Percentiles rank a stretch among this genome's conserved stretches.
phyloP scores from a whole-genome alignment of 2,888 invertebrate species.

The Crepidodera aurea region DNA sequence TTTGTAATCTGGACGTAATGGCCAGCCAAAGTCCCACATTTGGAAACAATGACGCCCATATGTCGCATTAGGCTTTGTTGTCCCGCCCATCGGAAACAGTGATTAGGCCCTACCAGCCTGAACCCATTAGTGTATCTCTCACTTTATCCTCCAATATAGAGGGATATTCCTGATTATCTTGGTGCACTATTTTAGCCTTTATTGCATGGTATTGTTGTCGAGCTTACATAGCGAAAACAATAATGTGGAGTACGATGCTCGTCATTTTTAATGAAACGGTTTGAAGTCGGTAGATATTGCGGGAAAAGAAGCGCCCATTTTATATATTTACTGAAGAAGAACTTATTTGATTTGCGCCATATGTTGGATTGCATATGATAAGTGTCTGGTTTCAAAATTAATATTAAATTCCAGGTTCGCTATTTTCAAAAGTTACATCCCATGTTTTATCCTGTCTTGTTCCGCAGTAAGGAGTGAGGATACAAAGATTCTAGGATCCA shows the following conservation, averaged over 20 bases:
- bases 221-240: neutral
- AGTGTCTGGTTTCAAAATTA: too few species aligned
- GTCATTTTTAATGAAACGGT: neutral
- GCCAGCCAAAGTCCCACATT: constrained; percentile 48
- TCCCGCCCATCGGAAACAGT: constrained; percentile 39
- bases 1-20: constrained; percentile 52
- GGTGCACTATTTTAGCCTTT: constrained; percentile 52
- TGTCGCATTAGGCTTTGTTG: constrained; percentile 54
- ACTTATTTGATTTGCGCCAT: too few species aligned
- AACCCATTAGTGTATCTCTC: constrained; percentile 51
- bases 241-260: too few species aligned
- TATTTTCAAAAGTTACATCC: too few species aligned
- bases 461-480: too few species aligned
- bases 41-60: constrained; percentile 53
- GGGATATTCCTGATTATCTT: constrained; percentile 47
- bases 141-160: constrained; percentile 49
- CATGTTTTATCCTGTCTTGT: too few species aligned
- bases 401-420: too few species aligned
- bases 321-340: too few species aligned
- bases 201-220: constrained; percentile 27
- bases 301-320: too few species aligned
- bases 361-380: too few species aligned
- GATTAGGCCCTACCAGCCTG: constrained; percentile 47
- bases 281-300: too few species aligned
- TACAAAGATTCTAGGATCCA: too few species aligned